Evolutionary conservation across 2,113 vertebrate species (phyloP), one percentile per base, ranked within the genome.

Genomic region (Zosterops pallidus): DNA sequence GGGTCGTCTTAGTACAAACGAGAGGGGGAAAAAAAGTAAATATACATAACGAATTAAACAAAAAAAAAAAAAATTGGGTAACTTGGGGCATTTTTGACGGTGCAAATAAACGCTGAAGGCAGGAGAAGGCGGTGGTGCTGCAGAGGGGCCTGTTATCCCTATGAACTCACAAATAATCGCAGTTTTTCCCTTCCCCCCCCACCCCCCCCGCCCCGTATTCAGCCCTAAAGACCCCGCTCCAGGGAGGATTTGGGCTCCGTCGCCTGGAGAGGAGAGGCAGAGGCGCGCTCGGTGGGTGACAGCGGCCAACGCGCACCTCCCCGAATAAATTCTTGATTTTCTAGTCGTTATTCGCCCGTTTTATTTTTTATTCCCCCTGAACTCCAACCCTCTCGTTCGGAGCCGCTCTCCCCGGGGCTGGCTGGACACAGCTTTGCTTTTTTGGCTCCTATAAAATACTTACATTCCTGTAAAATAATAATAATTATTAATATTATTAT

Each of bases 161-260:
- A 11, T 3, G 14, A 62, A 4, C 37, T 49, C 52, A 39, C 82
- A 24, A 64, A 64, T 3, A 52, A 26, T 5, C 11, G 12, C 13
- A 17, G 1, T 62, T 92, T 2, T 9, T 20, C 10, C 11, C 42
- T n/a, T 52, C 23, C 1, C 0, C 6, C 6, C 12, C 39, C 10
- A 6, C 12, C 7, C 1, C 0, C 6, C 6, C 12, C 39, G 3
- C 6, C 12, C 7, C 9, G 0, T 37, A 21, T 23, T 17, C 82
- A 76, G n/a, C 53, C 47, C 59, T 5, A 14, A n/a, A 42, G 5
- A 3, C 20, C 15, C 31, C 2, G 57, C 24, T 59, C 15, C 46
- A 15, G 44, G n/a, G 8, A 29, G 50, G 26, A 53, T n/a, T 14
- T 18, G 87, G 21, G 46, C 19, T 49, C 31, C 46, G 33, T 25